These are phyloP conservation scores for Mesembrinibis cayennensis DNA, from an alignment of 2,113 vertebrate genomes.

Conservation along the genomic window DNA sequence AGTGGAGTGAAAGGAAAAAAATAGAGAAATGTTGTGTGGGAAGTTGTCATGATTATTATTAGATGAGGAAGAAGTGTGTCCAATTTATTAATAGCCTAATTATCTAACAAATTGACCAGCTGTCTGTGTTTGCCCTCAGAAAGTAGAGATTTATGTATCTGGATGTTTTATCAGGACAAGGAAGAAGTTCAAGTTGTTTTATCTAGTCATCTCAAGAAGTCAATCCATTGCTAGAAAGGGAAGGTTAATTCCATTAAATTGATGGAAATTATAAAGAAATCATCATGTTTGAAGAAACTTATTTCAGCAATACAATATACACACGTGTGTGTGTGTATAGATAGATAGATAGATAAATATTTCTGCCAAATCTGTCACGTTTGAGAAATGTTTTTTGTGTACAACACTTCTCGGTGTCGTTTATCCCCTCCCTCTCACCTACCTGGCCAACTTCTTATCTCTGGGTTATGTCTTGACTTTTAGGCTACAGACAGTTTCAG, in stretches of 20 bases:
- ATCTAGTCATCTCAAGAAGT: background rate
- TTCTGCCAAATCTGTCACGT: background rate
- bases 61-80: background rate
- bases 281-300: background rate
- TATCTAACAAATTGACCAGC: background rate
- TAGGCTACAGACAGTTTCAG: background rate
- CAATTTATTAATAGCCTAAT: background rate
- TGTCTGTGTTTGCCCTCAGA: background rate
- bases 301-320: background rate
- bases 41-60: background rate
- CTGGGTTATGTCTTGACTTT: background rate
- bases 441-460: background rate
- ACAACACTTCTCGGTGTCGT: background rate
- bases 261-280: background rate
- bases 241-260: background rate
- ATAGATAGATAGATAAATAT: background rate
- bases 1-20: background rate
- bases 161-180: background rate
- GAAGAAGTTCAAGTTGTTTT: background rate
- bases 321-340: background rate
- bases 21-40: background rate
- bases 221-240: background rate
- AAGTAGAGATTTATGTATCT: background rate
- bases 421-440: background rate
- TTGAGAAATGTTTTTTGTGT: background rate